phyloP scores from a whole-genome alignment of 2,888 invertebrate species.

The Drosophila suboccidentalis region DNA sequence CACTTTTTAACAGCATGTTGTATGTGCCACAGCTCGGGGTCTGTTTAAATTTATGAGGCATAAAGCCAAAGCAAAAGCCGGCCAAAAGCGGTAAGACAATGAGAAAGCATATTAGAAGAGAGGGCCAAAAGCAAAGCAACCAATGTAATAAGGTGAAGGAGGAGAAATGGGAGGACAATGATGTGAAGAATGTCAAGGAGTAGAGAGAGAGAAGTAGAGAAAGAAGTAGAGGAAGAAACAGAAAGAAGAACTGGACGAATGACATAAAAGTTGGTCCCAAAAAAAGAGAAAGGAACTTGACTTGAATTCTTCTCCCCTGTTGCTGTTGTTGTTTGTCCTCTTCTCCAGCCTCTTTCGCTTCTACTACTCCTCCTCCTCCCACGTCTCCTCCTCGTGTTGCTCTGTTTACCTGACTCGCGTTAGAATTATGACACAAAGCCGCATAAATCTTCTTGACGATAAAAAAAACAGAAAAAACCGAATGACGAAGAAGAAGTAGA shows the following conservation, averaged over 20 bases:
- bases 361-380: background rate
- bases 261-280: slow-evolving; percentile 14
- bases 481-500: background rate
- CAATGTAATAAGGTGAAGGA: slow-evolving; percentile 30
- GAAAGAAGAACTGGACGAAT: slow-evolving; percentile 27
- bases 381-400: background rate
- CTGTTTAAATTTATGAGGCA: slow-evolving; percentile 35
- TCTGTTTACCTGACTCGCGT: slow-evolving; percentile 26
- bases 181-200: background rate
- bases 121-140: slow-evolving; percentile 18
- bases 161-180: background rate
- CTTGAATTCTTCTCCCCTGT: background rate
- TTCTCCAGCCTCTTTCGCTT: background rate
- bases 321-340: slow-evolving; percentile 4
- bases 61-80: slow-evolving; percentile 36
- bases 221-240: background rate
- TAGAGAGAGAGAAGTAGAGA: background rate
- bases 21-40: background rate
- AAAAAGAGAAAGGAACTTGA: slow-evolving; percentile 1
- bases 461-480: slow-evolving; percentile 47
- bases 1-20: background rate
- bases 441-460: slow-evolving; percentile 75
- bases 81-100: slow-evolving; percentile 32
- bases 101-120: slow-evolving; percentile 26
- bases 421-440: slow-evolving; percentile 72